Base-by-base conservation (phyloP, 2,888 invertebrate species). In the Merodon equestris region DNA sequence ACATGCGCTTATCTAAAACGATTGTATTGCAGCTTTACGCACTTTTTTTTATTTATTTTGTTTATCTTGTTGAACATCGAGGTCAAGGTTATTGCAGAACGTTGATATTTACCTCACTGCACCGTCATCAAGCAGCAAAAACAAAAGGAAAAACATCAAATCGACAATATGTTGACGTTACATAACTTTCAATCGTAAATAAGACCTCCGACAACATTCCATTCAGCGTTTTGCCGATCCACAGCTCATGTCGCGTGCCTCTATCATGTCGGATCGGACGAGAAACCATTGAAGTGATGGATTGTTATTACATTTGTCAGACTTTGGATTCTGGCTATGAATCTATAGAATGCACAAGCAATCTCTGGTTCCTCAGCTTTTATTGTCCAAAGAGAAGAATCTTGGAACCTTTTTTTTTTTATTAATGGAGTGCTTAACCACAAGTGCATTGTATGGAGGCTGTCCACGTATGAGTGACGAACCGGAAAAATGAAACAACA, bases 51-150 rank as follows among this genome's bases (percentile, higher is more conserved):
- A 4, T 27, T 4, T 27, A 7, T 27, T 27, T 27, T 27, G 27
- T 27, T n/a, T n/a, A n/a, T n/a, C n/a, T n/a, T 27, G 27, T 27
- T 27, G 7, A 27, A 27, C 64, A 75, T 50, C 75, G 53, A 58
- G 70, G 75, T 75, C 53, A 64, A 70, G 70, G 75, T 64, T 53
- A 58, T 58, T 56, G 53, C 70, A 75, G 75, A 70, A 63, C 70
- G 53, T 70, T 64, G 70, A 42, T 75, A 64, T 58, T 50, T 70
- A 64, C 75, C 70, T 75, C 64, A 40, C 19, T 54, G n/a, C 53
- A 15, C 18, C 14, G 58, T 40, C 12, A 50, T 3, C 50, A 40
- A n/a, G n/a, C n/a, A n/a, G n/a, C n/a, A n/a, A n/a, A n/a, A 48
- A 34, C 64, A 38, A 13, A 64, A 64, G 48, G 7, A 27, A 27